Evolutionary conservation across 2,797 vertebrate genomes (phyloP).

Genomic region (Leptatherina wallacei): DNA sequence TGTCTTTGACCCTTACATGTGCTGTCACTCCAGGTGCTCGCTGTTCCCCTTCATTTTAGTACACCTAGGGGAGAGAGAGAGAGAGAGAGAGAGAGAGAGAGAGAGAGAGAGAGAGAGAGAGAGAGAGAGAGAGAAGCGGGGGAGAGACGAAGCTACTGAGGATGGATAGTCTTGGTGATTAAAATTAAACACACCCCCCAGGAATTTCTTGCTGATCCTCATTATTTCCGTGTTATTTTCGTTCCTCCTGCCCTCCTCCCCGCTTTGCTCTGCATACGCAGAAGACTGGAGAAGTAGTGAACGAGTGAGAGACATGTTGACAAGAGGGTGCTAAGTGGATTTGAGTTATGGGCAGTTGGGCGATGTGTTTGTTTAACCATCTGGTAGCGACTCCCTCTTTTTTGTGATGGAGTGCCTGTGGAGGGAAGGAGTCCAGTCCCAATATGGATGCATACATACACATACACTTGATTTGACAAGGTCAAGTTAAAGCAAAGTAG

Average conservation of each 20-base stretch:
- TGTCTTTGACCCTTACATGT: slow-evolving; percentile 66
- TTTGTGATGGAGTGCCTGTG: slow-evolving; percentile 84
- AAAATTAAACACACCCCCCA: slow-evolving; percentile 81
- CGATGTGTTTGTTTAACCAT: slow-evolving; percentile 90
- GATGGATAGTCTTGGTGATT: slow-evolving; percentile 83
- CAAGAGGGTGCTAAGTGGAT: slow-evolving; percentile 87
- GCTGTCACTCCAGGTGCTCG: slow-evolving; percentile 64
- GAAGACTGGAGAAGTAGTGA: slow-evolving; percentile 62
- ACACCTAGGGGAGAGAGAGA: slow-evolving; percentile 53
- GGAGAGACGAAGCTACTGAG: slow-evolving; percentile 58
- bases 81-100: background rate
- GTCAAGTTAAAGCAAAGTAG: slow-evolving; percentile 45
- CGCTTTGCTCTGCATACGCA: slow-evolving; percentile 25
- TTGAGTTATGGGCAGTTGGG: slow-evolving; percentile 88
- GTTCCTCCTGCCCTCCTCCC: slow-evolving; percentile 23
- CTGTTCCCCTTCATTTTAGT: slow-evolving; percentile 58
- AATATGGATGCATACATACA: slow-evolving; percentile 51
- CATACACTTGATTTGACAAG: slow-evolving; percentile 48
- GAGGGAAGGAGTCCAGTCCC: slow-evolving; percentile 81
- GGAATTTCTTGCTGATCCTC: slow-evolving; percentile 73
- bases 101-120: background rate
- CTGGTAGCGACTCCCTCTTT: slow-evolving; percentile 85
- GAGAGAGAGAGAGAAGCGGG: background rate
- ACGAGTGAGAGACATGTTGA: slow-evolving; percentile 82
- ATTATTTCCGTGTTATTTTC: slow-evolving; percentile 65